phyloP scores from a whole-genome alignment of 2,888 invertebrate genomes.

The Cotesia congregata region DNA sequence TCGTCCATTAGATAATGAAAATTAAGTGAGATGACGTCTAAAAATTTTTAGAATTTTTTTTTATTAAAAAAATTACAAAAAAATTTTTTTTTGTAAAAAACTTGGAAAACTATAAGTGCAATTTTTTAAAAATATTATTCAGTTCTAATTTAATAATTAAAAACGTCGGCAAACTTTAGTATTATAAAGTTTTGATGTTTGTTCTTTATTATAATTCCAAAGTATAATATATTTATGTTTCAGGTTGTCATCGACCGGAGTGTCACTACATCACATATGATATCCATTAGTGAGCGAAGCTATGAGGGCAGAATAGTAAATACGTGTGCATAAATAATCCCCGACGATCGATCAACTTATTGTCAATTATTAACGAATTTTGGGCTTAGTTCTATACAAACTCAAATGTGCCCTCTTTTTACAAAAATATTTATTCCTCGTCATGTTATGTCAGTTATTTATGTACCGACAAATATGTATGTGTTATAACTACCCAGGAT shows the following conservation, averaged over 20 bases:
- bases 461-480: not conserved
- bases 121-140: not conserved
- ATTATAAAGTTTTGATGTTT: not conserved
- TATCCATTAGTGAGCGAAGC: not conserved
- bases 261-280: not conserved
- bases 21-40: too few species aligned
- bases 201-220: not conserved
- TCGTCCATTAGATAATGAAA: too few species aligned
- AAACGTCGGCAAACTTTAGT: too few species aligned
- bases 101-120: too few species aligned
- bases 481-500: not conserved
- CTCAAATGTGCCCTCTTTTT: not conserved
- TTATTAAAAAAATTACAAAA: too few species aligned
- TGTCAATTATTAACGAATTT: not conserved
- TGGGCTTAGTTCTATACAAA: not conserved
- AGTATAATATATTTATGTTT: not conserved
- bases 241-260: not conserved
- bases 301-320: not conserved
- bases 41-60: too few species aligned
- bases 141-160: not conserved
- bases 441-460: not conserved
- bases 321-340: not conserved
- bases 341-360: not conserved
- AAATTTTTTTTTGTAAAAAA: too few species aligned
- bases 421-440: not conserved